Base-by-base conservation (phyloP, 1,140 invertebrate species). In the Dendrolimus punctatus region DNA sequence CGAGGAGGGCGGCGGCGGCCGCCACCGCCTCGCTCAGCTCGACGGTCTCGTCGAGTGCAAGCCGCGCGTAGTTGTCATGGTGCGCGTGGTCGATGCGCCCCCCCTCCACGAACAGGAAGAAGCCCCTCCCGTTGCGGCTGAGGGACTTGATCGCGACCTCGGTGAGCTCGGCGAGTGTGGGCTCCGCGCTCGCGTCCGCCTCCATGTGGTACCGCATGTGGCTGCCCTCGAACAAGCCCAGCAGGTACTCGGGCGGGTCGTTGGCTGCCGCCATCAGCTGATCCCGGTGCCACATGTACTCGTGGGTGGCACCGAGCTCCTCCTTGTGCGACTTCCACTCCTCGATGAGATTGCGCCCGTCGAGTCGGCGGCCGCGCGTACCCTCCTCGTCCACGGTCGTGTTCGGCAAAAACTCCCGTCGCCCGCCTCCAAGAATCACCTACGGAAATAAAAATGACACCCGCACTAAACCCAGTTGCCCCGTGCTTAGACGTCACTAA, bases 11-110 rank as follows among this genome's bases (percentile, higher is more conserved):
- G 0, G 81, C 59, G 0, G 90, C 91, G 10, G 58, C 68, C 47
- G 73, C 64, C 7, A 93, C 85, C 0, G 92, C 91, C 55, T 89
- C 85, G 5, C 88, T 87, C 53, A 93, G 76, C 64, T 92, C 89
- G 0, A 91, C 76, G 0, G 91, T 90, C 64, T 93, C 92, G 57
- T 90, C 84, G 6, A 81, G 57, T 0, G 95, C 93, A 39, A 92
- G 77, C 49, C 89, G 84, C 1, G 92, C 94, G 51, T 88, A 87
- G 64, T 92, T 94, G 1, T 89, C 82, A 69, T 97, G 95, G 76
- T 96, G 94, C 1, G 91, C 95, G 51, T 93, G 90, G 72, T 97
- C 95, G 38, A 97, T 96, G 53, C 91, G 90, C 0, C 92, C 92
- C 8, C 91, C 94, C 91, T 97, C 48, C 48, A 49, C 48, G 38